Evolutionary conservation across 92 coral and sea anemone genomes (phyloP).

Genomic region (Phenganax marumi): DNA sequence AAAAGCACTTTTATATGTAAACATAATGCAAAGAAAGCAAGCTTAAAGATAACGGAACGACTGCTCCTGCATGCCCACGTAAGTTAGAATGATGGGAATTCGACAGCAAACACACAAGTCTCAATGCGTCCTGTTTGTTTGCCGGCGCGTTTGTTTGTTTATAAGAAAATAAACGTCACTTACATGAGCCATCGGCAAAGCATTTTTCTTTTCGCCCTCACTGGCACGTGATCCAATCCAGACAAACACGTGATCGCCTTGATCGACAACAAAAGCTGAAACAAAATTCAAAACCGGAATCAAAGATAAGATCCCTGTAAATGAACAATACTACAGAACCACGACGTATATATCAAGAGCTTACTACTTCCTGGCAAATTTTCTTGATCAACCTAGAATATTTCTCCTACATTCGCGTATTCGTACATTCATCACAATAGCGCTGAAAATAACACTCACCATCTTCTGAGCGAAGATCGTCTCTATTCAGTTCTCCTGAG

Average conservation of each 20-base stretch:
- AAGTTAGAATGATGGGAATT: neutral
- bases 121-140: no score
- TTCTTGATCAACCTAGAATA: no score
- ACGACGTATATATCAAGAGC: no score
- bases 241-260: conserved; percentile 72
- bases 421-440: neutral
- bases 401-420: no score
- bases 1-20: neutral
- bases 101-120: no score
- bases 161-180: conserved; percentile 24
- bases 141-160: no score
- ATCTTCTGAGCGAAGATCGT: conserved; percentile 44
- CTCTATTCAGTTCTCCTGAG: conserved; percentile 42
- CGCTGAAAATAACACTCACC: conserved; percentile 23
- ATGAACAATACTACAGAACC: neutral
- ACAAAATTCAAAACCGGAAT: neutral
- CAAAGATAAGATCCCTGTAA: neutral
- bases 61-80: neutral
- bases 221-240: conserved; percentile 84
- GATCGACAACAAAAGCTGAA: conserved; percentile 74
- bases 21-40: neutral
- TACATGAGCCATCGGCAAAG: conserved; percentile 75
- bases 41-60: neutral
- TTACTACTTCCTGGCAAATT: no score
- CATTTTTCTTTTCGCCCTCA: conserved; percentile 77